A percentile compares a stretch with the other conserved stretches of the same genome.
These are phyloP conservation scores for Ectropis grisescens DNA, from an alignment of 1,140 invertebrate genomes.

Conservation along the genomic window DNA sequence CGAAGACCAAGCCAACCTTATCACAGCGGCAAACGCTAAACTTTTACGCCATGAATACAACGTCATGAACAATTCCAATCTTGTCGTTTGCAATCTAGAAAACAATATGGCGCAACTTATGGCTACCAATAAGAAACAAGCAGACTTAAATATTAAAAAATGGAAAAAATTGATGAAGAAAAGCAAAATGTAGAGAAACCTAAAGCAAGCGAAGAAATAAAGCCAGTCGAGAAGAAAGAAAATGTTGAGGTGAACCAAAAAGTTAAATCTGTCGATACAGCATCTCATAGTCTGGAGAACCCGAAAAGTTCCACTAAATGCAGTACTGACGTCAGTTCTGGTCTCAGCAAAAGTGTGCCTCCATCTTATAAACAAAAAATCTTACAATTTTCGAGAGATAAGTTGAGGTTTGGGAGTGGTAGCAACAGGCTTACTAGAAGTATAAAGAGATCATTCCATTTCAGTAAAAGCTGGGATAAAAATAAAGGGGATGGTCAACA, in stretches of 20 bases:
- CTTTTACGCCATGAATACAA: constrained; percentile 61
- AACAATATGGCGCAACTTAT: constrained; percentile 68
- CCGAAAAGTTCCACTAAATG: constrained; percentile 60
- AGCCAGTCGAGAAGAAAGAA: constrained; percentile 22
- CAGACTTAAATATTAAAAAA: constrained; percentile 47
- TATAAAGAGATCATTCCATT: constrained; percentile 63
- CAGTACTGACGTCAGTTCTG: constrained; percentile 53
- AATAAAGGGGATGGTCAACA: constrained; percentile 47
- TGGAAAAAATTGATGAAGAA: constrained; percentile 58
- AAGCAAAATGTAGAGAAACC: constrained; percentile 36
- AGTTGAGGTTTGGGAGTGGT: constrained; percentile 59
- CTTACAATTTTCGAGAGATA: constrained; percentile 62
- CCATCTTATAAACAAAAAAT: constrained; percentile 67
- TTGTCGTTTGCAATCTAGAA: constrained; percentile 72
- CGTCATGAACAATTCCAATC: constrained; percentile 68
- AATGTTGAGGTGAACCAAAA: constrained; percentile 33
- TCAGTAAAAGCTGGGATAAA: constrained; percentile 59
- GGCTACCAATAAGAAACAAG: constrained; percentile 40
- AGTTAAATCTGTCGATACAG: constrained; percentile 41
- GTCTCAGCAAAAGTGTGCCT: constrained; percentile 64
- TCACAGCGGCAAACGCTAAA: constrained; percentile 60
- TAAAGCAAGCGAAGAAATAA: constrained; percentile 39
- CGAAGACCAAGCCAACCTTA: constrained; percentile 67
- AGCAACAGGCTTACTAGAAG: constrained; percentile 62
- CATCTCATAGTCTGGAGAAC: constrained; percentile 57